Conservation (phyloP, 2,113 vertebrate genomes). For the Neofelis nebulosa region DNA sequence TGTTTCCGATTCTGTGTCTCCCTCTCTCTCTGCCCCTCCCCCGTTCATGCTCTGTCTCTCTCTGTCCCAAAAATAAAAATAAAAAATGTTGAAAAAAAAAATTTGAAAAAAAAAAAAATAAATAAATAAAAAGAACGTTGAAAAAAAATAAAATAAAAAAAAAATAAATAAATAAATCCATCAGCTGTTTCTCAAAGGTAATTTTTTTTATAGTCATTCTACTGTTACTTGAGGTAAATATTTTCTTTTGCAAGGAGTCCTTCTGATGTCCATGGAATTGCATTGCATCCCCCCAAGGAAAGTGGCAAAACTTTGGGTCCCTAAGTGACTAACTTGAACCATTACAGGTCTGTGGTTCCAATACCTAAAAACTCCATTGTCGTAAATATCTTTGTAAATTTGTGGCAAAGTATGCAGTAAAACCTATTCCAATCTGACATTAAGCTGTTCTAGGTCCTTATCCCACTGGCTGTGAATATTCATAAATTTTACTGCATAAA, state of each 20-base stretch:
- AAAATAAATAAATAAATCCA: too few species aligned
- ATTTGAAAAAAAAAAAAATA: too few species aligned
- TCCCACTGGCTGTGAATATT: background rate
- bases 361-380: background rate
- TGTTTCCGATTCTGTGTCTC: too few species aligned
- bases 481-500: background rate
- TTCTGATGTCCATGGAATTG: background rate
- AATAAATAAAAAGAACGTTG: too few species aligned
- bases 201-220: background rate
- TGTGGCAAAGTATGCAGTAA: background rate
- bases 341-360: background rate
- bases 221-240: background rate
- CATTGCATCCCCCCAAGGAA: background rate
- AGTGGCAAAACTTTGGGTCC: background rate
- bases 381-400: background rate
- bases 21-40: too few species aligned
- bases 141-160: too few species aligned
- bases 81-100: too few species aligned
- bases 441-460: background rate
- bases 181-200: background rate
- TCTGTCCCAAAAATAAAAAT: too few species aligned
- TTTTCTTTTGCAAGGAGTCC: background rate
- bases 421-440: background rate
- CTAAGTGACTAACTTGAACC: background rate
- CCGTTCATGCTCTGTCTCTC: too few species aligned